Evolutionary conservation across 2,113 vertebrate species (phyloP), one percentile per base, ranked within the genome.

Genomic region (Sarotherodon lohbergeri): DNA sequence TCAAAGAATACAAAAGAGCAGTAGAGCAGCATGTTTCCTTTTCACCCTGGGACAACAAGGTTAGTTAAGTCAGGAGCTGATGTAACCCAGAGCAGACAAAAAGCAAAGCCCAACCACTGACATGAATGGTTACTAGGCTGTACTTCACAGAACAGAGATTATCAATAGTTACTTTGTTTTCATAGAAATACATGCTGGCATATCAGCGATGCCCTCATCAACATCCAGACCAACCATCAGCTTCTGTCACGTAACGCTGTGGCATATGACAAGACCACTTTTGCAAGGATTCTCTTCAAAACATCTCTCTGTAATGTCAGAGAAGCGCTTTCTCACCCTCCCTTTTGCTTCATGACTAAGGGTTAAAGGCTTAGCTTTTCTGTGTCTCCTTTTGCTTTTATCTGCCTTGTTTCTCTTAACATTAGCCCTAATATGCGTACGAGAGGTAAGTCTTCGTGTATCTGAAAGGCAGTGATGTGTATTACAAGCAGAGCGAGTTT

Each of bases 131-230:
- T 86, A 85, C 85, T 34, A 80, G 50, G 78, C 32, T 27, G n/a
- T 27, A 27, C 7, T 22, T 32, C 19, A 57, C 80, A 81, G 22
- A 79, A n/a, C 12, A 52, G 29, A 71, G 63, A 93, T 88, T 83
- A 90, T 94, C 84, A 95, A 88, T 86, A 86, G 73, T 94, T 52
- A 80, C 85, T 91, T 94, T 94, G 92, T 94, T 96, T 95, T 92
- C 87, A 63, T 71, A 66, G 81, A 92, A 93, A 90, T 48, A 90
- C 90, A 96, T 91, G 86, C 85, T 91, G 92, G 90, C 86, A 91
- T 91, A 91, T 86, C 73, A 88, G 57, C 19, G 61, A 14, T 8
- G 86, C 93, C 92, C 94, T 93, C 91, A 95, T 96, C 94, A 95
- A 95, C 95, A 94, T 50, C 68, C 78, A 86, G 41, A 39, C 68